A percentile compares a stretch with the other conserved stretches of the same genome.
Evolutionary conservation across 2,888 invertebrate species (phyloP).

Genomic region (Cheilosia variabilis): DNA sequence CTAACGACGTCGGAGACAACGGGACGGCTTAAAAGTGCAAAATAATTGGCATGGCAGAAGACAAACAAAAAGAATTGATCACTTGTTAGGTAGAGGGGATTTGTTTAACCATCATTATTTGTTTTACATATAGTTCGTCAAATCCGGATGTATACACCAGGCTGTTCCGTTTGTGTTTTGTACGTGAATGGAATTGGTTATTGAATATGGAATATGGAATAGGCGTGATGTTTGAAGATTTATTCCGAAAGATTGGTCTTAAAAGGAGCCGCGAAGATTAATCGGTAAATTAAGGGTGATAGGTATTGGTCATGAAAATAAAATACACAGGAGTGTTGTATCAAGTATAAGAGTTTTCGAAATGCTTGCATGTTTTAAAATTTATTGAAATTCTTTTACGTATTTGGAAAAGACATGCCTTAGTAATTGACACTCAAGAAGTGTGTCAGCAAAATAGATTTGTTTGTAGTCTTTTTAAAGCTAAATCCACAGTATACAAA

Average conservation of each 20-base stretch:
- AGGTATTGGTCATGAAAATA: no score
- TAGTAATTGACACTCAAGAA: no score
- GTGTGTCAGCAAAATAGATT: no score
- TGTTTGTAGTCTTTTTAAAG: no score
- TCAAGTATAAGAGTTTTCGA: no score
- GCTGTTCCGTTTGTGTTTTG: conserved; percentile 49
- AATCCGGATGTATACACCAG: conserved; percentile 67
- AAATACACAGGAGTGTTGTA: no score
- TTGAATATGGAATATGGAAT: not conserved
- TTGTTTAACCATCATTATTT: conserved; percentile 6
- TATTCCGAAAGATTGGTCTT: conserved; percentile 4
- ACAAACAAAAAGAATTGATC: conserved; percentile 31
- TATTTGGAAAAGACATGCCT: no score
- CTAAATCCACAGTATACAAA: no score
- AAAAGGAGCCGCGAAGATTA: no score
- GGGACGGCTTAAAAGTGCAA: not conserved
- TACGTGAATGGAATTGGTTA: conserved; percentile 57
- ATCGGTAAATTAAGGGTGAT: no score
- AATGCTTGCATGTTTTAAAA: no score
- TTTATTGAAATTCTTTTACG: no score
- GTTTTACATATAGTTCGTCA: conserved; percentile 40
- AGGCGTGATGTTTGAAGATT: conserved; percentile 12
- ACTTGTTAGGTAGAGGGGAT: conserved; percentile 20
- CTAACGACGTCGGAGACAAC: conserved; percentile 1
- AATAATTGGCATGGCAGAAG: not conserved